A percentile compares a stretch with the other conserved stretches of the same genome.
phyloP scores from a whole-genome alignment of 1,140 invertebrate species.

The Uloborus diversus region DNA sequence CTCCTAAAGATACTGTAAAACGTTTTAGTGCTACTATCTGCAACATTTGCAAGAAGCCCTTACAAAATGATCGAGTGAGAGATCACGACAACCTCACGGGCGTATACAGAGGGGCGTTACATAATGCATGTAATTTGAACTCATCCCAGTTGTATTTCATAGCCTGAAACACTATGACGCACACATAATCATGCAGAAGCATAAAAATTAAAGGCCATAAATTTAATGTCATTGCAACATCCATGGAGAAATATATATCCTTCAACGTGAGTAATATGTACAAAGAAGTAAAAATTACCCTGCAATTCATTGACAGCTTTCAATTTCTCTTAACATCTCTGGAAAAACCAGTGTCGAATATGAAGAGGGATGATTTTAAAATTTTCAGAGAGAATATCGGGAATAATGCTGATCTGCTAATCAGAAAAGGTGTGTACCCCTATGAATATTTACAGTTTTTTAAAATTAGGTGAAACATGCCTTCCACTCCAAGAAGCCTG shows the following conservation, averaged over 20 bases:
- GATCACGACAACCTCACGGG: slow-evolving; percentile 13
- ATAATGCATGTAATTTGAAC: slow-evolving; percentile 25
- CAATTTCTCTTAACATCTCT: neutral
- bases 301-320: too few species aligned
- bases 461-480: too few species aligned
- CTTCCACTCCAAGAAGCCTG: too few species aligned
- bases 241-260: neutral
- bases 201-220: neutral
- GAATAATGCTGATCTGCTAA: slow-evolving; percentile 2
- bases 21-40: neutral
- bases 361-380: neutral
- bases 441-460: slow-evolving; percentile 49
- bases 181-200: neutral
- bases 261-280: neutral
- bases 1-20: neutral
- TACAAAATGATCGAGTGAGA: neutral
- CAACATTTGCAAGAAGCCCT: neutral
- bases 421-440: too few species aligned
- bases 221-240: neutral
- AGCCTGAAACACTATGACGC: neutral
- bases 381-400: slow-evolving; percentile 55
- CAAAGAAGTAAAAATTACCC: neutral
- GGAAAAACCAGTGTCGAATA: neutral
- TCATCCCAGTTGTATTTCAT: slow-evolving; percentile 21
- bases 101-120: neutral